Conservation (phyloP, 2,888 invertebrate genomes). For the Eupelmus urozonus region DNA sequence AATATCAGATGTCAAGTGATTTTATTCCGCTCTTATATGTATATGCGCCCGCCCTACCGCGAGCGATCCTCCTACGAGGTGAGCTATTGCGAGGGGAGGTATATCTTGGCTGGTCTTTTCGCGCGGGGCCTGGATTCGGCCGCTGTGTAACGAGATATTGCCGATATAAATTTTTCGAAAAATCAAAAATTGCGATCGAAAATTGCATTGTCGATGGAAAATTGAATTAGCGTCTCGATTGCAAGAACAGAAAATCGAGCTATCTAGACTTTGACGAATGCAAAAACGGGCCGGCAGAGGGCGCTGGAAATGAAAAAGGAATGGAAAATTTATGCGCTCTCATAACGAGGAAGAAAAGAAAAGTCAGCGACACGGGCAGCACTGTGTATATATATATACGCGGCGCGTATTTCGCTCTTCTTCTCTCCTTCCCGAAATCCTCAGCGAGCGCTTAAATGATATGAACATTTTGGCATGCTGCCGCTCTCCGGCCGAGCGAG, state of each 20-base stretch:
- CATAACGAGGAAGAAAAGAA: conserved; percentile 29
- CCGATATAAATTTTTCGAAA: not conserved
- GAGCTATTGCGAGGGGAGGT: too few species aligned
- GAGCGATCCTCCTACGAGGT: too few species aligned
- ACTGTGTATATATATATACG: too few species aligned
- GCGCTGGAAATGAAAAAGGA: not conserved
- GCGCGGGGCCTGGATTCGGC: not conserved
- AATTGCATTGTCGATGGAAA: not conserved
- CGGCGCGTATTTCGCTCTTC: too few species aligned
- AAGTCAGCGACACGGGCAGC: too few species aligned
- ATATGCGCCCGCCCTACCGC: not conserved
- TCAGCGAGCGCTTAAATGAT: too few species aligned
- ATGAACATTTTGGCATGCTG: conserved; percentile 51
- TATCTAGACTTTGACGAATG: conserved; percentile 5
- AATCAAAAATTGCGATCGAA: not conserved
- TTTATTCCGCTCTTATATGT: conserved; percentile 8
- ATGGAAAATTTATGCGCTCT: conserved; percentile 37
- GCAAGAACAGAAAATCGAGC: not conserved
- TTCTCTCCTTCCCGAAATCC: too few species aligned
- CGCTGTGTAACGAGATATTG: not conserved
- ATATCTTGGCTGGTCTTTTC: not conserved
- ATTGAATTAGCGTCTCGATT: not conserved
- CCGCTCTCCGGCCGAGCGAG: conserved; percentile 24
- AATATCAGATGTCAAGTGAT: conserved; percentile 39
- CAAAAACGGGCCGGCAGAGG: too few species aligned